phyloP scores from a whole-genome alignment of 2,888 invertebrate genomes.

The Saturnia japonica region DNA sequence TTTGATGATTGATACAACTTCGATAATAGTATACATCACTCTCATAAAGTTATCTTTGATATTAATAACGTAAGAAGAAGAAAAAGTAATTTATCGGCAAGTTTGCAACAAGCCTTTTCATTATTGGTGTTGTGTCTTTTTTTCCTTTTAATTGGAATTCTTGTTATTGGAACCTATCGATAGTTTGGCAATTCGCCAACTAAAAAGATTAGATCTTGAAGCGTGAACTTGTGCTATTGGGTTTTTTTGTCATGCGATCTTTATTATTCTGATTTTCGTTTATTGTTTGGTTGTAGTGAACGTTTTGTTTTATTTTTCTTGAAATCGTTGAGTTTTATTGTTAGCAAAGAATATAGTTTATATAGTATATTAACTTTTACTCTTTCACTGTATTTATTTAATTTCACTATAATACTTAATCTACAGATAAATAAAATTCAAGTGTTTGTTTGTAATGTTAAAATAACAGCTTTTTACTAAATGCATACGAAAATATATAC shows the following conservation, averaged over 20 bases:
- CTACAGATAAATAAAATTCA: too few species aligned
- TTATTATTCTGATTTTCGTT: slow-evolving; percentile 5
- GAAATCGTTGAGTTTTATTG: slow-evolving; percentile 7
- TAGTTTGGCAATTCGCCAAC: slow-evolving; percentile 32
- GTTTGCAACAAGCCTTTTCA: slow-evolving; percentile 19
- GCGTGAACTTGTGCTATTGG: slow-evolving; percentile 12
- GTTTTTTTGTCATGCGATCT: slow-evolving; percentile 9
- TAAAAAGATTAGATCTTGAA: slow-evolving; percentile 17
- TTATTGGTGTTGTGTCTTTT: slow-evolving; percentile 22
- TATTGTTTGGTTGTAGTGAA: slow-evolving; percentile 5
- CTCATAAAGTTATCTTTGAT: slow-evolving; percentile 2
- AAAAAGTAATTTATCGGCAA: slow-evolving; percentile 15
- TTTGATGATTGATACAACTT: background rate
- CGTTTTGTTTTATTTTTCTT: slow-evolving; percentile 11
- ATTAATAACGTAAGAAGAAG: slow-evolving; percentile 11
- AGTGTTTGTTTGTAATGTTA: too few species aligned
- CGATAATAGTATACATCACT: background rate
- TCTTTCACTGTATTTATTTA: background rate
- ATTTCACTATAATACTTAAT: too few species aligned
- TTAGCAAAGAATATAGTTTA: background rate
- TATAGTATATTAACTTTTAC: background rate
- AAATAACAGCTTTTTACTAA: too few species aligned
- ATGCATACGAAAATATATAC: too few species aligned
- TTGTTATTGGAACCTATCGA: slow-evolving; percentile 31
- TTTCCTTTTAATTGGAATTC: slow-evolving; percentile 29